Evolutionary conservation across 2,888 invertebrate genomes (phyloP).

Genomic region (Drosophila paramelanica): DNA sequence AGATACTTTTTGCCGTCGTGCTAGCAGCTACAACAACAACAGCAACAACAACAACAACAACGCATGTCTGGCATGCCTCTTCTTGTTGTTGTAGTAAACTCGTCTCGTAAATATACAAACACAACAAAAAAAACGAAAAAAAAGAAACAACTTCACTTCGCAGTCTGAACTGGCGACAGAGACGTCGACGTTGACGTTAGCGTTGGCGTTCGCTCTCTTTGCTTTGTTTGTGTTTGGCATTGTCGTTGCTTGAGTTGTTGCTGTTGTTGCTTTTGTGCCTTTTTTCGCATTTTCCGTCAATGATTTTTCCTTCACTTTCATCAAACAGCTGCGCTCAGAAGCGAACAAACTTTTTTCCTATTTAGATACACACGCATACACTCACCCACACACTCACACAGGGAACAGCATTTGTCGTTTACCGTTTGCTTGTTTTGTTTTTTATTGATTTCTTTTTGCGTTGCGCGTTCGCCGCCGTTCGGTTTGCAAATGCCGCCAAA

Average conservation of each 20-base stretch:
- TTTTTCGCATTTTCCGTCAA: conserved; percentile 69
- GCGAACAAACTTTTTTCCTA: conserved; percentile 51
- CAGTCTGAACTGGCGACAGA: conserved; percentile 62
- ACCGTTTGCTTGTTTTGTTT: conserved; percentile 61
- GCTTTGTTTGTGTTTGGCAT: conserved; percentile 51
- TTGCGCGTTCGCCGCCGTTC: conserved; percentile 69
- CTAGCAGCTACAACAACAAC: conserved; percentile 41
- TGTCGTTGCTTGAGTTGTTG: conserved; percentile 24
- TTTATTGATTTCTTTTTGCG: conserved; percentile 73
- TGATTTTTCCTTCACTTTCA: conserved; percentile 78
- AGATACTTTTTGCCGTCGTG: conserved; percentile 63
- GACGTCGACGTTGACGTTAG: conserved; percentile 12
- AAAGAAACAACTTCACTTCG: conserved; percentile 44
- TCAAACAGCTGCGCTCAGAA: conserved; percentile 77
- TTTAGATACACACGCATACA: conserved; percentile 46
- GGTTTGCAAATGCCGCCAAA: conserved; percentile 76
- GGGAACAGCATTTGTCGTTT: conserved; percentile 58
- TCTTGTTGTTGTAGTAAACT: conserved; percentile 51
- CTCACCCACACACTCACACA: conserved; percentile 12
- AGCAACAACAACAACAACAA: conserved; percentile 34
- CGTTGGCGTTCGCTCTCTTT: conserved; percentile 39
- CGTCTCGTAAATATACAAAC: conserved; percentile 62
- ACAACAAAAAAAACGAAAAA: conserved; percentile 38
- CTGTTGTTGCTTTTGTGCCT: conserved; percentile 31
- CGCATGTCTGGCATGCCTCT: conserved; percentile 41